Evolutionary conservation across 1,140 invertebrate species (phyloP), one percentile per base, ranked within the genome.

Genomic region (Drosophila azteca): DNA sequence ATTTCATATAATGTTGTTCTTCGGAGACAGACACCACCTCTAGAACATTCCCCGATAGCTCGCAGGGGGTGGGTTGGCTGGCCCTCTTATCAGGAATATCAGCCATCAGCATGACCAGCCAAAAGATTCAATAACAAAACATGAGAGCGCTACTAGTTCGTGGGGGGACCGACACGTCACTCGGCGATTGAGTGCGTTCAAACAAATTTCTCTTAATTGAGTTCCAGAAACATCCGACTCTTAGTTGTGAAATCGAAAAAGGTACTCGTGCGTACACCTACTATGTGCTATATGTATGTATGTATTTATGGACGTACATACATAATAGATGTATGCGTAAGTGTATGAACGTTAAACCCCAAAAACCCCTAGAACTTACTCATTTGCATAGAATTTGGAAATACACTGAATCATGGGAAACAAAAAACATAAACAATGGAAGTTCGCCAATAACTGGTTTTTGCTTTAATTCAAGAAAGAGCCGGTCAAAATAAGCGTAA

Each of bases 371-470:
- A 9, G 35, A 54, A 50, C 15, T 69, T 69, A 69, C 66, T 69
- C 66, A 69, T 44, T 69, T 35, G 35, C 48, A 58, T 45, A 69
- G 68, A 68, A 69, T 57, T 26, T 22, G 26, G 24, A 53, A 55
- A 55, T 72, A 41, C 46, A 64, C 69, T 73, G 66, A 69, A 50
- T 69, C 66, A 69, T 69, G 66, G 64, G 66, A 69, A 69, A 58
- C 6, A 58, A 26, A 39, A 22, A 58, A 49, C 64, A 26, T 69
- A 41, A 58, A 43, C 35, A 43, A 17, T 35, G 58, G 39, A 46
- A 20, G 51, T 58, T 69, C 20, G 66, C 26, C 66, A 50, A 57
- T 43, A 69, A 69, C 66, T 58, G 66, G 66, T 69, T 39, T 39
- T 5, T 69, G 15, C 44, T 20, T 69, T 69, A 50, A 69, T 69